phyloP scores from a whole-genome alignment of 2,888 invertebrate genomes.

The Hypsopygia costalis region DNA sequence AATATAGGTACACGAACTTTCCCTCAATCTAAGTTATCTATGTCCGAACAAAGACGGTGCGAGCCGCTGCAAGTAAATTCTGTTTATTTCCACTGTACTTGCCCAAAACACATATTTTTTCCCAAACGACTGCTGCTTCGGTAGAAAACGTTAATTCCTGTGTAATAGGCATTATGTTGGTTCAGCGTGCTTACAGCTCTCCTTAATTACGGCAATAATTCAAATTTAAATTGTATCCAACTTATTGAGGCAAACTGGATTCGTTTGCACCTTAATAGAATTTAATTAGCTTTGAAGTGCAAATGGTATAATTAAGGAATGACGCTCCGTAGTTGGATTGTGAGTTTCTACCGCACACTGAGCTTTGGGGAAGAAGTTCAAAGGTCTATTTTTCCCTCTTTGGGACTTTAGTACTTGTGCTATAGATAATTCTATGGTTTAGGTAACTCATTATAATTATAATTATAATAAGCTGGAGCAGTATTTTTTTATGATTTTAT shows the following conservation, averaged over 20 bases:
- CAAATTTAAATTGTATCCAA: not conserved
- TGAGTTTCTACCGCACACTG: not conserved
- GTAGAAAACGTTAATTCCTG: slow-evolving; percentile 25
- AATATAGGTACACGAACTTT: no score
- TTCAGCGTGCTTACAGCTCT: slow-evolving; percentile 19
- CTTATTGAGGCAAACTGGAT: not conserved
- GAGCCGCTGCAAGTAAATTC: slow-evolving; percentile 14
- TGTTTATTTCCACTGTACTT: slow-evolving; percentile 13
- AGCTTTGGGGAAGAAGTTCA: not conserved
- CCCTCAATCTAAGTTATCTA: not conserved
- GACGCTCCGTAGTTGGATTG: not conserved
- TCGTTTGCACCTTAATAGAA: not conserved
- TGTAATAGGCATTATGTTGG: slow-evolving; percentile 28
- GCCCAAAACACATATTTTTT: slow-evolving; percentile 23
- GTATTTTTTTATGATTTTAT: no score
- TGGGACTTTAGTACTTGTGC: no score
- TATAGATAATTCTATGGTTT: no score
- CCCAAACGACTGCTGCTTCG: slow-evolving; percentile 23
- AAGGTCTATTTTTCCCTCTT: no score
- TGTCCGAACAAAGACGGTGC: not conserved
- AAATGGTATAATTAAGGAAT: not conserved
- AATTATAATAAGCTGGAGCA: no score
- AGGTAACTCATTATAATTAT: no score
- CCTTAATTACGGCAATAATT: slow-evolving; percentile 4
- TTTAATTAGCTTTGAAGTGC: not conserved